Conservation (phyloP, 2,113 vertebrate species). For the Xiphorhynchus elegans region DNA sequence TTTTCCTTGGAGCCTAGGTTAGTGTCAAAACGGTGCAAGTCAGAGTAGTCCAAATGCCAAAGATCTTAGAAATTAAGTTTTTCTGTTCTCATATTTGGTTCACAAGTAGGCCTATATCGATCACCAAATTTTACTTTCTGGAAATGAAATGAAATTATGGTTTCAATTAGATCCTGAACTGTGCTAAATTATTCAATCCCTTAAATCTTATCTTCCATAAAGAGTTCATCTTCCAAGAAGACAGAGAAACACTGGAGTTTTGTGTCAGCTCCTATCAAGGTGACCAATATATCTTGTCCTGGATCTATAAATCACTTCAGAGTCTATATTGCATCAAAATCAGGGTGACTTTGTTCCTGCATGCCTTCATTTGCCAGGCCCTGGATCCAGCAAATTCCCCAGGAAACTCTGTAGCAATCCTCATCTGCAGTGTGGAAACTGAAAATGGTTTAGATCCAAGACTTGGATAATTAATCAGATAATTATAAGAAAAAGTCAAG, state of each 20-base stretch:
- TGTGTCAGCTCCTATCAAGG: not conserved
- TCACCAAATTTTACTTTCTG: not conserved
- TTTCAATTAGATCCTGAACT: not conserved
- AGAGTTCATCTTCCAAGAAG: not conserved
- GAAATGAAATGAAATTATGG: not conserved
- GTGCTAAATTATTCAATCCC: not conserved
- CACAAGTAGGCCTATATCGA: not conserved
- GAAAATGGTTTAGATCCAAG: not conserved
- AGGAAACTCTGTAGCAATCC: not conserved
- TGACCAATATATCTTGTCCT: not conserved
- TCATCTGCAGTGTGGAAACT: not conserved
- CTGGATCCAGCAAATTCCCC: not conserved
- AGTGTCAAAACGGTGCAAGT: not conserved
- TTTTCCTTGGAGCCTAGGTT: not conserved
- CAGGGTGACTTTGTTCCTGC: not conserved
- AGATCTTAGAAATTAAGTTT: not conserved
- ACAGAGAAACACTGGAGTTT: not conserved
- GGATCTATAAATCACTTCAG: not conserved
- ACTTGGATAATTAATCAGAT: not conserved
- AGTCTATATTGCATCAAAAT: not conserved
- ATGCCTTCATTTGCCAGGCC: not conserved
- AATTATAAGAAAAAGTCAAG: not conserved
- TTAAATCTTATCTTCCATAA: not conserved
- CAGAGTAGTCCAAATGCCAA: not conserved
- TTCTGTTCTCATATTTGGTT: not conserved